These are phyloP conservation scores for Ferrisia virgata DNA, from an alignment of 2,888 invertebrate species.

Conservation along the genomic window DNA sequence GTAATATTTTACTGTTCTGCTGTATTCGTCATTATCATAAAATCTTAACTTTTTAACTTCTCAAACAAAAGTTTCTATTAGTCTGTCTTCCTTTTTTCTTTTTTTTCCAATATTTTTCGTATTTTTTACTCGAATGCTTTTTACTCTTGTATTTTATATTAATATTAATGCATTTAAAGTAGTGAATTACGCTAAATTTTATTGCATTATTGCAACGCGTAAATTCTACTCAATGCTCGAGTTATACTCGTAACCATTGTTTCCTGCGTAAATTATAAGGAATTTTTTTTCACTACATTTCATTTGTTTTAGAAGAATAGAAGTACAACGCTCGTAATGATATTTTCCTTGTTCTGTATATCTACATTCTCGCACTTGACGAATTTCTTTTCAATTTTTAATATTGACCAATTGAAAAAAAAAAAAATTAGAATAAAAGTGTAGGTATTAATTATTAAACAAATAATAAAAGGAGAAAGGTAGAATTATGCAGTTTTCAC, in stretches of 20 bases:
- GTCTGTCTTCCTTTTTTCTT: background rate
- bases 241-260: background rate
- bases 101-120: background rate
- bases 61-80: constrained; percentile 28
- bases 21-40: constrained; percentile 30
- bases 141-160: background rate
- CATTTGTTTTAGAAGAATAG: background rate
- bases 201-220: background rate
- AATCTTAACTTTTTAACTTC: constrained; percentile 30
- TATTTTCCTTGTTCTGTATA: background rate
- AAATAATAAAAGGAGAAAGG: too few species aligned
- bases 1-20: constrained; percentile 11
- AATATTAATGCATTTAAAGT: constrained; percentile 26
- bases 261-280: background rate
- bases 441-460: too few species aligned
- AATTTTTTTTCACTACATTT: background rate
- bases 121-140: constrained; percentile 25
- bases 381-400: too few species aligned
- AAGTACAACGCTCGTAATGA: background rate
- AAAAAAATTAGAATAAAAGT: too few species aligned
- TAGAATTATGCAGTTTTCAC: too few species aligned
- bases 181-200: constrained; percentile 11
- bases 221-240: background rate
- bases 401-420: too few species aligned
- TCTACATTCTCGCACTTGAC: too few species aligned